Evolutionary conservation across 64 coral and sea anemone species (phyloP).

Genomic region (Montipora sp.): DNA sequence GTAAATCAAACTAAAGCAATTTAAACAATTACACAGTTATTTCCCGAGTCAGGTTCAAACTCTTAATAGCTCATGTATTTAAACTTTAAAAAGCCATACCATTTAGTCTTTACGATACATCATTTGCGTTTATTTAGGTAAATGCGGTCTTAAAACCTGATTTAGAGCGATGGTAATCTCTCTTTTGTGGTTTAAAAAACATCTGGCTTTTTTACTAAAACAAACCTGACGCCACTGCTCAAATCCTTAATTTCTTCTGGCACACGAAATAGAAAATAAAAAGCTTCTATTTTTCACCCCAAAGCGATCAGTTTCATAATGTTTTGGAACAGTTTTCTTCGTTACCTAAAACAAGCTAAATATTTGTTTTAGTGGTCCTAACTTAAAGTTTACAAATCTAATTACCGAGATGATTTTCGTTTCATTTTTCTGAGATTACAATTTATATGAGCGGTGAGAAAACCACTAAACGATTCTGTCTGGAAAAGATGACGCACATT

Average conservation of each 20-base stretch:
- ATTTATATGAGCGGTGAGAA: not conserved
- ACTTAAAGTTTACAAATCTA: not conserved
- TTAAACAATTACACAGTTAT: not conserved
- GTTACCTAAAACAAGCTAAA: no score
- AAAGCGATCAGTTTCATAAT: not conserved
- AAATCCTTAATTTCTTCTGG: not conserved
- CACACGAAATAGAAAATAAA: not conserved
- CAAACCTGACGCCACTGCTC: slow-evolving; percentile 7
- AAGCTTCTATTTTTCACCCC: not conserved
- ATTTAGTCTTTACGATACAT: not conserved
- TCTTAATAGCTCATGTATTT: not conserved
- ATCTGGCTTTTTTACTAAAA: slow-evolving; percentile 6
- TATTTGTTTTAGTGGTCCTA: not conserved
- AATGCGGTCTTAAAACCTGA: slow-evolving; percentile 2
- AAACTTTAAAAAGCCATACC: not conserved
- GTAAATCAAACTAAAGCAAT: slow-evolving; percentile 9
- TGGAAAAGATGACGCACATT: not conserved
- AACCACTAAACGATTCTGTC: not conserved
- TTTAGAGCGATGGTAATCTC: not conserved
- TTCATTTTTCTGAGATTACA: not conserved
- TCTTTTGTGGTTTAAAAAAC: not conserved
- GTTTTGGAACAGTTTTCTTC: not conserved
- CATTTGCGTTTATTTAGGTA: not conserved
- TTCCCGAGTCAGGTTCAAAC: not conserved
- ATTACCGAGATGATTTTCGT: not conserved